These are phyloP conservation scores for Blomia tropicalis DNA, from an alignment of 2,888 invertebrate species.

Conservation along the genomic window DNA sequence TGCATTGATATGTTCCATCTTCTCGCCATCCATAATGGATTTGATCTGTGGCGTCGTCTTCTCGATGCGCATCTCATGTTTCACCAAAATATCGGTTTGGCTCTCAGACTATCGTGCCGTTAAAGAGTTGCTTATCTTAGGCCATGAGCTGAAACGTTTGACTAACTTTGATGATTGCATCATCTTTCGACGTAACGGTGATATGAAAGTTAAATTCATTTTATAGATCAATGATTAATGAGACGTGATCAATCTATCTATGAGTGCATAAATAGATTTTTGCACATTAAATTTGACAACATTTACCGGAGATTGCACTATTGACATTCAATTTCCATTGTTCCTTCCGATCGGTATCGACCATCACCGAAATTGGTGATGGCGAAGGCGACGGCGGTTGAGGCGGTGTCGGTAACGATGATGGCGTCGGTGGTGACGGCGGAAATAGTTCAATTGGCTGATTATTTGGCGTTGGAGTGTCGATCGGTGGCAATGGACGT, in stretches of 20 bases:
- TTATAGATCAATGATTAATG: not conserved
- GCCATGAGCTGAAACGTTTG: slow-evolving; percentile 5
- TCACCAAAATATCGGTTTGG: slow-evolving; percentile 9
- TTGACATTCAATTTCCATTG: slow-evolving; percentile 5
- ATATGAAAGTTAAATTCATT: slow-evolving; percentile 7
- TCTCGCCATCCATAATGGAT: not conserved
- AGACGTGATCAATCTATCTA: not conserved
- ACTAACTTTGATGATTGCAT: slow-evolving; percentile 11
- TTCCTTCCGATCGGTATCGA: not conserved
- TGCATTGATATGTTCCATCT: not conserved
- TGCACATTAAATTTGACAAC: not conserved
- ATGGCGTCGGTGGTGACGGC: too few relatives aligned
- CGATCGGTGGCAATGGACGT: not conserved
- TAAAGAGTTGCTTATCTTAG: not conserved
- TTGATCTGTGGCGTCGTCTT: slow-evolving; percentile 6
- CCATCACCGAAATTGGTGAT: not conserved
- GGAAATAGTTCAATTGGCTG: not conserved
- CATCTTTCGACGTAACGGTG: slow-evolving; percentile 3
- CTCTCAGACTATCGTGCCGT: not conserved
- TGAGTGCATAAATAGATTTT: not conserved
- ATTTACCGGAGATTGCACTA: slow-evolving; percentile 3
- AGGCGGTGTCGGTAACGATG: not conserved
- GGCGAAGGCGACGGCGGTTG: not conserved
- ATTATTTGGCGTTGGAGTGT: not conserved
- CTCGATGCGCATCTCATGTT: slow-evolving; percentile 10